Evolutionary conservation across 2,888 invertebrate species (phyloP), one percentile per base, ranked within the genome.

Genomic region (Phymatocera aterrima): DNA sequence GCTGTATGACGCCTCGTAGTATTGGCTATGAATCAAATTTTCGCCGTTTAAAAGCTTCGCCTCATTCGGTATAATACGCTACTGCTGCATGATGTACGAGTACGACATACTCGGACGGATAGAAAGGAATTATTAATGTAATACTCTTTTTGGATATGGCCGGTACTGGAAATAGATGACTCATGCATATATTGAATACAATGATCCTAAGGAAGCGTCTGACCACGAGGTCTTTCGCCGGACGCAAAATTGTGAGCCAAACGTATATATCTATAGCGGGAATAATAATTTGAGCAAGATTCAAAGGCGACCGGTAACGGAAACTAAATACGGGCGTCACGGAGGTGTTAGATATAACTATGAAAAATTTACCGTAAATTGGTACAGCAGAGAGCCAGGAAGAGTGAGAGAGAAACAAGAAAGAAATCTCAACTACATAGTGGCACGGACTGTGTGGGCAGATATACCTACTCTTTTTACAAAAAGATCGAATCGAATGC

Each of bases 341-440:
- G 61, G 37, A 64, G 34, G 65, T 68, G 65, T 68, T 68, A n/a
- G n/a, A n/a, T n/a, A 68, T 68, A 68, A 68, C 65, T 68, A 24
- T 68, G 65, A 68, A 68, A 68, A 68, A 68, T 68, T 21, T 43
- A 68, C 65, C 65, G 46, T 68, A 43, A 68, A 68, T 43, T 43
- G 65, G 31, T 40, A 34, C 37, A 64, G 61, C 8, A 64, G n/a
- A 37, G 15, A 34, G 46, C 15, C 10, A n/a, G 60, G 60, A 46
- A 31, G 40, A 31, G 68, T 61, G 54, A 60, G 57, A 24, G 61
- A 75, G 51, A 74, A 74, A 77, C 54, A 78, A 5, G 21, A 24
- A 43, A 31, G 2, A 40, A 43, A 24, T 43, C 43, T 43, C 24
- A 43, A 46, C 24, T 24, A 43, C 37, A 64, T 68, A 40, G 18